Conservation (phyloP, 2,113 vertebrate genomes). For the Apaloderma vittatum region DNA sequence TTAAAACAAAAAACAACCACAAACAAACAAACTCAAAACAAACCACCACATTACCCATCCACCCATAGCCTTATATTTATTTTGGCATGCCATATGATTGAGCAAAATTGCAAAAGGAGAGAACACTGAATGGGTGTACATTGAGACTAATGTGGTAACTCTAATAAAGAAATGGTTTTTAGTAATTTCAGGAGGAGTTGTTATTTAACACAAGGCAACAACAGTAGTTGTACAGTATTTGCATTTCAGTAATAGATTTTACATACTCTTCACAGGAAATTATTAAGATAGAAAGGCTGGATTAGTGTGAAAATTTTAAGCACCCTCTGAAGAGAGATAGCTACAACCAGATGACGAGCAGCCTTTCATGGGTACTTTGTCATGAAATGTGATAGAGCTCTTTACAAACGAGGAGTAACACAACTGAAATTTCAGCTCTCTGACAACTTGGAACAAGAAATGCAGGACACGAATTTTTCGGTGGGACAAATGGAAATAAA, state of each 20-base stretch:
- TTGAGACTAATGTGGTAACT: not conserved
- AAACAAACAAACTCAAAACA: not conserved
- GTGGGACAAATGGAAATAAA: not conserved
- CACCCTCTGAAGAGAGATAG: not conserved
- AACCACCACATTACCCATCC: not conserved
- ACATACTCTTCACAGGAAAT: not conserved
- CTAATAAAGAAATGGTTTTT: fast-evolving
- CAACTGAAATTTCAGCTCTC: not conserved
- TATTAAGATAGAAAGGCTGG: not conserved
- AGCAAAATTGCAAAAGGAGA: not conserved
- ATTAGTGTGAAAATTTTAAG: not conserved
- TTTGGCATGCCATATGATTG: not conserved
- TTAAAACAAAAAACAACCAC: too few relatives aligned
- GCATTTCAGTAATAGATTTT: not conserved
- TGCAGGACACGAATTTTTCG: not conserved
- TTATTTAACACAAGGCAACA: not conserved
- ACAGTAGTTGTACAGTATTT: not conserved
- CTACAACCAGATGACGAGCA: too few relatives aligned
- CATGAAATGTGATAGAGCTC: not conserved
- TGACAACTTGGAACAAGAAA: not conserved
- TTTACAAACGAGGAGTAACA: not conserved
- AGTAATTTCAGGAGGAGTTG: fast-evolving
- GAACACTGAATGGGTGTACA: not conserved
- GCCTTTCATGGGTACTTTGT: not conserved
- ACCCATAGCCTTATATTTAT: not conserved